A percentile compares a stretch with the other conserved stretches of the same genome.
Evolutionary conservation across 1,140 invertebrate genomes (phyloP).

Genomic region (Drosophila yakuba): DNA sequence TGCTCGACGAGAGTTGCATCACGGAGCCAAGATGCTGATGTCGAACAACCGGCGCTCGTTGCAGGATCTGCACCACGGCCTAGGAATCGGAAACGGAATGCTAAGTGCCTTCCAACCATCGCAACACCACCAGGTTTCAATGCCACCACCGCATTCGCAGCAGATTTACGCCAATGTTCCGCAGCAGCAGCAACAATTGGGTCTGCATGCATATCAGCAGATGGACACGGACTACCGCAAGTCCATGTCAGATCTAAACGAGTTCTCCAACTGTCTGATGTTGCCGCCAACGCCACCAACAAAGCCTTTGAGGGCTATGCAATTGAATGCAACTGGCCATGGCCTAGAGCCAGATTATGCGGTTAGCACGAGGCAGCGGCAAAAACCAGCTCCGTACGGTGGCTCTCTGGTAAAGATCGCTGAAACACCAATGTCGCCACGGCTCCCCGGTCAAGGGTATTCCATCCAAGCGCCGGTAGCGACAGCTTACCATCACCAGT

Average conservation of each 20-base stretch:
- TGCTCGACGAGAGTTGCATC: constrained; percentile 85
- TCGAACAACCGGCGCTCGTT: constrained; percentile 86
- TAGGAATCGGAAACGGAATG: constrained; percentile 73
- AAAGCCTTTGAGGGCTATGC: constrained; percentile 82
- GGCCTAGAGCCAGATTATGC: constrained; percentile 65
- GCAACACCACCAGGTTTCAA: constrained; percentile 30
- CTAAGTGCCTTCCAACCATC: constrained; percentile 69
- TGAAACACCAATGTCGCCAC: constrained; percentile 30
- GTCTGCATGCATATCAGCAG: constrained; percentile 69
- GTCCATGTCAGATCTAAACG: constrained; percentile 86
- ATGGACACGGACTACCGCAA: constrained; percentile 85
- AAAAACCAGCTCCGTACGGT: constrained; percentile 46
- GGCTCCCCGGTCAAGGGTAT: constrained; percentile 14
- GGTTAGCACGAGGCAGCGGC: constrained; percentile 59
- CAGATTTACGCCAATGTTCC: constrained; percentile 66
- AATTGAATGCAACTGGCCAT: constrained; percentile 51
- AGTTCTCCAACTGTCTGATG: constrained; percentile 78
- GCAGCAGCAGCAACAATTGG: constrained; percentile 58
- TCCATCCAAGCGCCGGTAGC: constrained; percentile 41
- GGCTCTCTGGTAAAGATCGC: constrained; percentile 79
- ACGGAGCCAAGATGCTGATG: constrained; percentile 84
- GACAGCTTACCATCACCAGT: constrained; percentile 71
- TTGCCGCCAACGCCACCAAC: constrained; percentile 73
- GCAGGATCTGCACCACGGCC: constrained; percentile 86
- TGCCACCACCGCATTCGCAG: constrained; percentile 55